A percentile compares a stretch with the other conserved stretches of the same genome.
Conservation (phyloP, 1,140 invertebrate species). For the Andricus grossulariae region DNA sequence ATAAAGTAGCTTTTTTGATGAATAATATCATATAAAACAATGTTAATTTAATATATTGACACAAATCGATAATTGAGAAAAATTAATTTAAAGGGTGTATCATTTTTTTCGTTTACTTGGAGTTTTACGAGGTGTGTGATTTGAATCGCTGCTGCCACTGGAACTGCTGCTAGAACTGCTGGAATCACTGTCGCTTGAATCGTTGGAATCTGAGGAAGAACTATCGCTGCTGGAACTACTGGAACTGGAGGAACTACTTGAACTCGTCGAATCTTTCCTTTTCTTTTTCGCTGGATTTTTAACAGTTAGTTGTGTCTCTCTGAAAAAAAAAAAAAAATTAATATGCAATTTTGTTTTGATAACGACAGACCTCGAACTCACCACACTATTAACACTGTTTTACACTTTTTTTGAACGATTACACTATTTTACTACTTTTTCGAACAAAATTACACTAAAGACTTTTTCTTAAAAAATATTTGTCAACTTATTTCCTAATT, state of each 20-base stretch:
- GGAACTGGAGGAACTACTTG: conserved; percentile 47
- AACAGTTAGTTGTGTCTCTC: background rate
- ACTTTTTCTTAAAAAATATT: too few species aligned
- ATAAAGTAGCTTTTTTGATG: too few species aligned
- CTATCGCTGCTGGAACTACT: conserved; percentile 56
- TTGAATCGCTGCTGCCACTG: conserved; percentile 41
- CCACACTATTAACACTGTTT: too few species aligned
- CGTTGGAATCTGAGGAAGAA: conserved; percentile 56
- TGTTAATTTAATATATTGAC: too few species aligned
- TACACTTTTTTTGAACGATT: too few species aligned
- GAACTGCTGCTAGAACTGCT: conserved; percentile 48
- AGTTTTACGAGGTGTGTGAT: conserved; percentile 34
- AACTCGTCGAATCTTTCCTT: conserved; percentile 51
- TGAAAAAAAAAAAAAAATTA: conserved; percentile 18
- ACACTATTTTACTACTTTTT: too few species aligned
- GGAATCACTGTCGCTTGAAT: conserved; percentile 55
- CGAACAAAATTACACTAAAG: too few species aligned
- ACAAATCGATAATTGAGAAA: too few species aligned
- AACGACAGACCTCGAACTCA: too few species aligned
- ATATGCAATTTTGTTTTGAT: background rate
- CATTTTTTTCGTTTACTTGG: conserved; percentile 35
- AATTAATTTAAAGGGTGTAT: background rate
- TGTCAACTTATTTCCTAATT: too few species aligned
- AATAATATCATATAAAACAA: too few species aligned
- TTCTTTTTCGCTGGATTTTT: conserved; percentile 39